Evolutionary conservation across 2,797 vertebrate genomes (phyloP), one percentile per base, ranked within the genome.

Genomic region (Melanotaenia maccullochi): DNA sequence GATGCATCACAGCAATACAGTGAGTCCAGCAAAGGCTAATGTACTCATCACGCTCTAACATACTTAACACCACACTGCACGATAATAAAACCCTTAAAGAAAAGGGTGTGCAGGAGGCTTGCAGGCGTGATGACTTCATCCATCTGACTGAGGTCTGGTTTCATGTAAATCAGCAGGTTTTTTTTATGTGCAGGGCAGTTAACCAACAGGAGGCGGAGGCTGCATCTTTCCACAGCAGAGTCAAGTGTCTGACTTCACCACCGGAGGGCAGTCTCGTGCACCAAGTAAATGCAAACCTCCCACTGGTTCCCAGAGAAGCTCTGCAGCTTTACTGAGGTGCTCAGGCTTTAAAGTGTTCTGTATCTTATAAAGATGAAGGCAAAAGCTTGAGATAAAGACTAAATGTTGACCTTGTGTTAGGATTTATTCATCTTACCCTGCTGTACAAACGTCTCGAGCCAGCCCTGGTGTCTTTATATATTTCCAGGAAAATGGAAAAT

Each of bases 201-300:
- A 68, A 55, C 36, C 57, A 75, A 69, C 67, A 57, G 64, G 55
- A 83, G 67, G 68, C 63, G 67, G 36, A 62, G 55, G 5, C 57
- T 6, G 60, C 5, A 3, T 54, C 52, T 0, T 0, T 24, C 9
- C 4, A 49, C 2, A 6, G 8, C 59, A 20, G 11, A 36, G 55
- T 60, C 11, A 54, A n/a, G 56, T 42, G 73, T 28, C 60, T 25
- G 5, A 0, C 60, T 67, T 51, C 20, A 35, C 85, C 91, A 92
- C 66, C 68, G 90, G 91, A 85, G 87, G 88, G 90, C 81, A 86
- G 78, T 18, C 25, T 83, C 75, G 66, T 40, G 85, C 79, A 76
- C 71, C 0, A 60, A 78, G 75, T 85, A 1, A 12, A 67, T 57
- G 30, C 9, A 44, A 12, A 4, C 8, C n/a, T 20, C 18, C 69